Evolutionary conservation across 2,113 vertebrate species (phyloP).

Genomic region (Burhinus bistriatus): DNA sequence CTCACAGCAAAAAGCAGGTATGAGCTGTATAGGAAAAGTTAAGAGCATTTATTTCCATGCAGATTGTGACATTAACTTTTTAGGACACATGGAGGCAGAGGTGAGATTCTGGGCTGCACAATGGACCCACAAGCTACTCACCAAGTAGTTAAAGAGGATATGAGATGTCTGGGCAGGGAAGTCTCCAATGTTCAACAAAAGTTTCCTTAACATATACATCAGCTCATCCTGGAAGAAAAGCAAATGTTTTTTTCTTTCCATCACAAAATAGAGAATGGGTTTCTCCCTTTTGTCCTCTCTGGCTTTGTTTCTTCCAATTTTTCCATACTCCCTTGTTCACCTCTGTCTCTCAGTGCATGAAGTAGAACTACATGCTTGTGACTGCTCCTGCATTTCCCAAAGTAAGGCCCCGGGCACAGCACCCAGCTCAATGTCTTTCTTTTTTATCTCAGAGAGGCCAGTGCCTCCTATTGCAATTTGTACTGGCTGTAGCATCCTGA

Average conservation of each 20-base stretch:
- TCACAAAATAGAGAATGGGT: not conserved
- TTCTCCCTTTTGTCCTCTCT: not conserved
- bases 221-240: conserved; percentile 86
- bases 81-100: not conserved
- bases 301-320: not conserved
- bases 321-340: not conserved
- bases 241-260: not conserved
- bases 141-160: conserved; percentile 98
- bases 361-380: not conserved
- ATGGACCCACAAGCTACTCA: conserved; percentile 59
- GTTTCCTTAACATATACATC: conserved; percentile 97
- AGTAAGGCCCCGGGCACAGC: not conserved
- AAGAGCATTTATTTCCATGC: not conserved
- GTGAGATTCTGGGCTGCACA: not conserved
- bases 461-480: not conserved
- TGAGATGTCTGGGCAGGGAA: conserved; percentile 97
- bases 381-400: not conserved
- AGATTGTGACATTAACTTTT: not conserved
- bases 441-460: not conserved
- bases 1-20: not conserved
- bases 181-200: conserved; percentile 95
- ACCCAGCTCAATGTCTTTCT: not conserved
- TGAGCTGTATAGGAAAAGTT: not conserved
- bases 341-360: not conserved
- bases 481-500: not conserved